Evolutionary conservation across 2,113 vertebrate species (phyloP).

Genomic region (Gobiocypris rarus): DNA sequence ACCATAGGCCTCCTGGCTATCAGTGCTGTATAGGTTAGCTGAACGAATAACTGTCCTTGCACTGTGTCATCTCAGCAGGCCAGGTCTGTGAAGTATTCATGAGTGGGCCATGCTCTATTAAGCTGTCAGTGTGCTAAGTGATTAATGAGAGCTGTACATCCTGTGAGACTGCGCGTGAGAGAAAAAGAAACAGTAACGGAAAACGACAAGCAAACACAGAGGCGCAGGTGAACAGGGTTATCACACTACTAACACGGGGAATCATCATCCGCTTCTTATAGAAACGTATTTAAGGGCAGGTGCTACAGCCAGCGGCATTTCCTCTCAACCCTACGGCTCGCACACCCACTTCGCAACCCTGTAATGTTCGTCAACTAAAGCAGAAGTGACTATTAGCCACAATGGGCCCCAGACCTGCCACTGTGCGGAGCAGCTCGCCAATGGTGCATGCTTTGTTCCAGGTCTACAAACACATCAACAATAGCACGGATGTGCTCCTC

Average conservation of each 20-base stretch:
- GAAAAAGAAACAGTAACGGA: slow-evolving; percentile 59
- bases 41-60: slow-evolving; percentile 65
- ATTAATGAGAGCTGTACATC: slow-evolving; percentile 74
- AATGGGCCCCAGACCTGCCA: not conserved
- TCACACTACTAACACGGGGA: not conserved
- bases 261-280: slow-evolving; percentile 27
- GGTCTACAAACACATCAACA: not conserved
- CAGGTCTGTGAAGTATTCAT: slow-evolving; percentile 74
- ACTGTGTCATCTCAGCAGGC: slow-evolving; percentile 57
- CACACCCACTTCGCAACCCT: not conserved
- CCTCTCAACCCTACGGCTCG: not conserved
- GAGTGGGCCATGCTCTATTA: slow-evolving; percentile 74
- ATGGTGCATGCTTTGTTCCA: not conserved
- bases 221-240: slow-evolving; percentile 7
- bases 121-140: slow-evolving; percentile 70
- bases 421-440: not conserved
- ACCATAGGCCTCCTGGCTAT: slow-evolving; percentile 13
- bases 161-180: slow-evolving; percentile 43
- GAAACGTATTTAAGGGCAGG: slow-evolving; percentile 27
- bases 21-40: slow-evolving; percentile 50
- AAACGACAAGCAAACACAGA: slow-evolving; percentile 40
- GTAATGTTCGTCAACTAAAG: slow-evolving; percentile 23
- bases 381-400: not conserved
- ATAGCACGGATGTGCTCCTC: not conserved
- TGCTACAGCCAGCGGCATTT: slow-evolving; percentile 20